Percentiles rank a stretch among this genome's conserved stretches.
phyloP scores from a whole-genome alignment of 2,797 vertebrate species.

The Aselliscus stoliczkanus region DNA sequence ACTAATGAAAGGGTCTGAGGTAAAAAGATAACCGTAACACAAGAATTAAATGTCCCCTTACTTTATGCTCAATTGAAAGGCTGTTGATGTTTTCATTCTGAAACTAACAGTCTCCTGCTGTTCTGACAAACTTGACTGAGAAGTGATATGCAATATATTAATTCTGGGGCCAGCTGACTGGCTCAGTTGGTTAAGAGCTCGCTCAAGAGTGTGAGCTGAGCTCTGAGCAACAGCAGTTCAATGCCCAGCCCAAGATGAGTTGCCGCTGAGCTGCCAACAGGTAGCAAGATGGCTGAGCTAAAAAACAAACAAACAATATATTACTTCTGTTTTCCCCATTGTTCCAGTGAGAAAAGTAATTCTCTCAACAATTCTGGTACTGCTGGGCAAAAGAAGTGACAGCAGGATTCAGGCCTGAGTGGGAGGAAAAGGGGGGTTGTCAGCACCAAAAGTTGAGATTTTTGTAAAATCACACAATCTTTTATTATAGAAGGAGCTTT shows the following conservation, averaged over 20 bases:
- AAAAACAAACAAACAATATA: too few relatives aligned
- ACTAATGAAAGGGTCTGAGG: not conserved
- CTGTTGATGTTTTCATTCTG: not conserved
- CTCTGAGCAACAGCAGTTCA: too few relatives aligned
- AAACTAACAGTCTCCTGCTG: not conserved
- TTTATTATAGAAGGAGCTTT: not conserved
- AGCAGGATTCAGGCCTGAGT: not conserved
- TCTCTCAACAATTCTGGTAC: not conserved
- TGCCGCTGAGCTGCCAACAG: too few relatives aligned
- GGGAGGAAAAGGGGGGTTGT: not conserved
- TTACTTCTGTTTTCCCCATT: not conserved
- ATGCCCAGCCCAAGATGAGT: too few relatives aligned
- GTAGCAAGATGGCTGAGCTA: too few relatives aligned
- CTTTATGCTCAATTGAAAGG: too few relatives aligned
- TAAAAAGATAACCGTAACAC: not conserved
- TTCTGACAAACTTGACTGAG: not conserved
- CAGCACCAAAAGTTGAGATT: not conserved
- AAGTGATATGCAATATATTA: not conserved
- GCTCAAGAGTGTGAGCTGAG: too few relatives aligned
- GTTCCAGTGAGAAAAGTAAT: not conserved
- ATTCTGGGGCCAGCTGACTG: too few relatives aligned
- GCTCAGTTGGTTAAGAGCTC: too few relatives aligned
- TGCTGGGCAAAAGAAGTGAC: not conserved
- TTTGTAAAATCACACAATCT: not conserved
- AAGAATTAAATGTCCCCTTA: not conserved